Percentiles rank a stretch among this genome's conserved stretches.
These are phyloP conservation scores for Octodon degus DNA, from an alignment of 2,113 vertebrate species.

Conservation along the genomic window DNA sequence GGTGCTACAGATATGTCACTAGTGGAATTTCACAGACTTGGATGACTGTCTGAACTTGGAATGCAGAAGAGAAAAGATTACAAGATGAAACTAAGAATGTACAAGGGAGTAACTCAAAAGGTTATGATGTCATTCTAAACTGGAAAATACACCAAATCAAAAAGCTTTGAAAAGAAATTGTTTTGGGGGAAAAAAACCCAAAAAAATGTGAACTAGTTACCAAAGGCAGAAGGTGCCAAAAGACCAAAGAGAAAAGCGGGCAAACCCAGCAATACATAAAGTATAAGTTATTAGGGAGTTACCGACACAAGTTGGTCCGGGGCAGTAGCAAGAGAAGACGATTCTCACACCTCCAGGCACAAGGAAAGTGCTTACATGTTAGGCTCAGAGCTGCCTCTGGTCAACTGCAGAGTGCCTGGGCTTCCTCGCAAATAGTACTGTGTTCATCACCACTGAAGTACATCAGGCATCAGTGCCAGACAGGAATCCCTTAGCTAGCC, in stretches of 20 bases:
- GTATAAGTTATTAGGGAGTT: neutral
- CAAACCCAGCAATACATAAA: neutral
- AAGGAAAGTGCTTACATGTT: neutral
- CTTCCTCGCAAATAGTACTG: neutral
- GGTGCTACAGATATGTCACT: neutral
- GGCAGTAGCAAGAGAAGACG: too few relatives aligned
- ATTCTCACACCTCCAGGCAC: neutral
- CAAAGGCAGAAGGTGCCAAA: neutral
- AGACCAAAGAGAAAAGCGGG: neutral
- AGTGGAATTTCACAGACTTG: neutral
- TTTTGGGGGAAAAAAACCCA: neutral
- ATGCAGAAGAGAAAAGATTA: neutral
- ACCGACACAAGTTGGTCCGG: neutral
- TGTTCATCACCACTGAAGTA: neutral
- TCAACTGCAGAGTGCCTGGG: neutral
- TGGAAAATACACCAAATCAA: neutral
- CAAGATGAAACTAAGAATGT: neutral
- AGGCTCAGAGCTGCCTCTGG: too few relatives aligned
- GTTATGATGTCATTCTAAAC: neutral
- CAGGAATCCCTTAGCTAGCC: neutral
- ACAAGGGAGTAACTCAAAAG: neutral
- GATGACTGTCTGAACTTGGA: neutral
- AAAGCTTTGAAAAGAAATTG: slow-evolving; percentile 1
- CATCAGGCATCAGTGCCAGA: neutral
- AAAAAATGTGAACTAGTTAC: neutral